These are phyloP conservation scores for Parapristionchus giblindavisi DNA, from an alignment of 2,888 invertebrate genomes.

Conservation along the genomic window DNA sequence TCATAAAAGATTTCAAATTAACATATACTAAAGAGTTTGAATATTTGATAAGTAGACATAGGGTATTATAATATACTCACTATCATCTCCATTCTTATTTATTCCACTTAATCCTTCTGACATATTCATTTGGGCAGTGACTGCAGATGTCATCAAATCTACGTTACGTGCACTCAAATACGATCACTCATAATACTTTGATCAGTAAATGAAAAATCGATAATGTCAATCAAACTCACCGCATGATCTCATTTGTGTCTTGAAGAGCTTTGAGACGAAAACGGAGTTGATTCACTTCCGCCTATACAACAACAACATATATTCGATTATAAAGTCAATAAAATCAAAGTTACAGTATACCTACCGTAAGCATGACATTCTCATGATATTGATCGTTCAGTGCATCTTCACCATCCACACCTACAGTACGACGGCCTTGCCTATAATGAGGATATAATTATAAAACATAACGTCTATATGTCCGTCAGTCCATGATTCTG, in stretches of 20 bases:
- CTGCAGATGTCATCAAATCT: conserved; percentile 78
- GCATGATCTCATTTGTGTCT: conserved; percentile 86
- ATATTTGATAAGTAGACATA: not conserved
- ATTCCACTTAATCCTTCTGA: conserved; percentile 11
- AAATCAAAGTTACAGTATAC: conserved; percentile 6
- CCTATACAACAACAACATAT: conserved; percentile 71
- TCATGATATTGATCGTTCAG: conserved; percentile 95
- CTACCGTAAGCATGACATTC: conserved; percentile 66
- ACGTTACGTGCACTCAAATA: conserved; percentile 64
- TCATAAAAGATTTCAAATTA: not conserved
- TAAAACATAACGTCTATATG: not conserved
- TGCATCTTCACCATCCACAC: conserved; percentile 85
- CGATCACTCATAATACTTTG: not conserved
- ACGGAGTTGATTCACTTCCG: conserved; percentile 86
- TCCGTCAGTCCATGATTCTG: too few relatives aligned
- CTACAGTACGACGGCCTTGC: conserved; percentile 86
- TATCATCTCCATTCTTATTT: not conserved
- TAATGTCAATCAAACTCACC: not conserved
- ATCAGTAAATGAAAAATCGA: not conserved
- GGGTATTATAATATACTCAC: not conserved
- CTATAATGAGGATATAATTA: not conserved
- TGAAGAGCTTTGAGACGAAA: conserved; percentile 92
- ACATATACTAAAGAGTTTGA: not conserved
- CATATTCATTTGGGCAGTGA: not conserved
- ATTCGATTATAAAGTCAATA: not conserved